A percentile compares a stretch with the other conserved stretches of the same genome.
Evolutionary conservation across 2,113 vertebrate genomes (phyloP).

Genomic region (Clarias gariepinus): DNA sequence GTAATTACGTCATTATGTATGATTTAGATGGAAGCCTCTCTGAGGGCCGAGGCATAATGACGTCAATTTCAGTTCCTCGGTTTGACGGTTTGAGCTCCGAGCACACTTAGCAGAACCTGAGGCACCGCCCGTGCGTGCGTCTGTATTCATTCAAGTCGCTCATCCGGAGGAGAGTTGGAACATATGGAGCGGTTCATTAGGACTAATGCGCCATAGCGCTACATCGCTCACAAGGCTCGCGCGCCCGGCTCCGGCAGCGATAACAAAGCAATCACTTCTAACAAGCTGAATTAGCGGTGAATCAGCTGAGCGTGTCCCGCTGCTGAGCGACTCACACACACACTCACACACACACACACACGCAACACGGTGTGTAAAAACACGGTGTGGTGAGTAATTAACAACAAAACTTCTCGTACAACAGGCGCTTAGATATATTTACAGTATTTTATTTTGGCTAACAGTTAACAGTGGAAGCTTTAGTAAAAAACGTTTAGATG

Average conservation of each 20-base stretch:
- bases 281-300: slow-evolving; percentile 59
- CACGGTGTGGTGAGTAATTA: slow-evolving; percentile 18
- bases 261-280: slow-evolving; percentile 67
- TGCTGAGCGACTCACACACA: slow-evolving; percentile 23
- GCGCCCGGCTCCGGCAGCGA: slow-evolving; percentile 55
- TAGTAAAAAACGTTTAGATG: neutral
- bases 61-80: slow-evolving; percentile 25
- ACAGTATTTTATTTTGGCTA: neutral
- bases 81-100: neutral
- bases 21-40: slow-evolving; percentile 17
- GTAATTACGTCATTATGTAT: slow-evolving; percentile 44
- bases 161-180: slow-evolving; percentile 53
- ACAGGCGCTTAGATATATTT: neutral
- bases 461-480: neutral
- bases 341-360: slow-evolving; percentile 18
- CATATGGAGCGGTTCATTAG: slow-evolving; percentile 67
- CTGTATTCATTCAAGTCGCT: slow-evolving; percentile 22
- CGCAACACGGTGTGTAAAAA: neutral
- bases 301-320: slow-evolving; percentile 44
- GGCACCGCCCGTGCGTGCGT: neutral
- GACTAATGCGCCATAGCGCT: slow-evolving; percentile 63
- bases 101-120: neutral
- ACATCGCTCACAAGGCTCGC: slow-evolving; percentile 55
- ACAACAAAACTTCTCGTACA: slow-evolving; percentile 17
- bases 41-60: neutral